Base-by-base conservation (phyloP, 2,888 invertebrate species). In the Parnassius orleans region DNA sequence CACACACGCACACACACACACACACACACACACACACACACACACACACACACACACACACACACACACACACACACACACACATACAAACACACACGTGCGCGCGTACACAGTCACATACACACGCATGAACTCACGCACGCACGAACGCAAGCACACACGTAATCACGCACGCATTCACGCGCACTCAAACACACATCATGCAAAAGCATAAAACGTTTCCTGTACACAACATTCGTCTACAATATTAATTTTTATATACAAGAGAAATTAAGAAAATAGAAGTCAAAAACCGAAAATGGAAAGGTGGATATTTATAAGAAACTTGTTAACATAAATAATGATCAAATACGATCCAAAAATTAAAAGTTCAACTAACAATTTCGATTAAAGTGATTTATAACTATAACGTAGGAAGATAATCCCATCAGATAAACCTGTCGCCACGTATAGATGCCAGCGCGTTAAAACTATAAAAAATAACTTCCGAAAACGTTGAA, bases 331-430 rank as follows among this genome's bases (percentile, higher is more conserved):
- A 62, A 48, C 57, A 62, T 57, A 57, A 62, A 62, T 62, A 57
- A 62, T 33, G 47, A 42, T 57, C 43, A 54, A 15, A 58, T 41
- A n/a, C 46, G 12, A 47, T 61, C 43, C 3, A 42, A 53, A 53
- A 41, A 58, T 54, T 58, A 58, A 63, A 58, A 42, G 53, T 53
- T 50, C 58, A 65, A 68, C 60, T 67, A 66, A 68, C 57, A 61
- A 51, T 50, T 53, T 55, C 43, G 57, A 63, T 66, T 64, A 63
- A n/a, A 53, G 48, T 63, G 64, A 68, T 65, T 66, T 66, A 68
- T 67, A 55, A 58, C 24, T 48, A 47, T 55, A 62, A 67, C 64
- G 60, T 63, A 65, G 56, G 60, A 65, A 50, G 50, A 55, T 58
- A 46, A 50, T 57, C 42, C 56, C 5, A 14, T 42, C 11, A 53